Percentiles rank a stretch among this genome's conserved stretches.
Evolutionary conservation across 2,888 invertebrate species (phyloP).

Genomic region (Sphaerophoria taeniata): DNA sequence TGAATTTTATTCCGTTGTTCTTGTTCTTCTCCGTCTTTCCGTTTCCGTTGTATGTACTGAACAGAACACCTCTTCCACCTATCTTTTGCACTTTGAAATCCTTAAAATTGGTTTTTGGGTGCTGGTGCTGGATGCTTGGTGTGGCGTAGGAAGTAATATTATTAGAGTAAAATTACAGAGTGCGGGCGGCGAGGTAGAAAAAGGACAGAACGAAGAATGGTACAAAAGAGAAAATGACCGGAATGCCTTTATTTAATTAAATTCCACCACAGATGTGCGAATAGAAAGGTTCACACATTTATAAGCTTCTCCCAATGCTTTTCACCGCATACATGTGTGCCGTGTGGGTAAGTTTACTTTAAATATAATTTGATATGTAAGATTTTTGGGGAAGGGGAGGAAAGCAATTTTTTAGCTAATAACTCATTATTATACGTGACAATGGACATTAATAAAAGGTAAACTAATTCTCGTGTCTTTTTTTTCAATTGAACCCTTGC

Average conservation of each 20-base stretch:
- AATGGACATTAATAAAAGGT: too few relatives aligned
- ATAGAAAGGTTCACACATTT: conserved; percentile 47
- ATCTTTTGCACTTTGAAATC: conserved; percentile 66
- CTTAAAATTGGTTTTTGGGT: conserved; percentile 40
- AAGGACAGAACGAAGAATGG: conserved; percentile 23
- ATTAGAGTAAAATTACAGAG: background rate
- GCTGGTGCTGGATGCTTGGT: background rate
- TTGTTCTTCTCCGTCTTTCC: conserved; percentile 57
- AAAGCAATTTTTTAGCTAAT: too few relatives aligned
- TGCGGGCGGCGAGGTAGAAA: background rate
- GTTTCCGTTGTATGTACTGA: conserved; percentile 1
- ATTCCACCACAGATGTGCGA: conserved; percentile 74
- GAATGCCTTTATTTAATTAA: conserved; percentile 74
- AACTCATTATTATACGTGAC: too few relatives aligned
- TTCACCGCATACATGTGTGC: background rate
- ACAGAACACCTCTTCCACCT: conserved; percentile 11
- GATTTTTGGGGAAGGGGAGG: background rate
- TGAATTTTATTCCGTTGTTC: conserved; percentile 65
- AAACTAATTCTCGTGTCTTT: too few relatives aligned
- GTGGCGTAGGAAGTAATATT: background rate
- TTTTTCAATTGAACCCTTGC: too few relatives aligned
- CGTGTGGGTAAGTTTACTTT: background rate
- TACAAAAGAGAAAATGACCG: conserved; percentile 71
- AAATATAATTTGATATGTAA: conserved; percentile 31
- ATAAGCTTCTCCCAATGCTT: conserved; percentile 31